phyloP scores from a whole-genome alignment of 2,113 vertebrate species.

The Prionailurus bengalensis region DNA sequence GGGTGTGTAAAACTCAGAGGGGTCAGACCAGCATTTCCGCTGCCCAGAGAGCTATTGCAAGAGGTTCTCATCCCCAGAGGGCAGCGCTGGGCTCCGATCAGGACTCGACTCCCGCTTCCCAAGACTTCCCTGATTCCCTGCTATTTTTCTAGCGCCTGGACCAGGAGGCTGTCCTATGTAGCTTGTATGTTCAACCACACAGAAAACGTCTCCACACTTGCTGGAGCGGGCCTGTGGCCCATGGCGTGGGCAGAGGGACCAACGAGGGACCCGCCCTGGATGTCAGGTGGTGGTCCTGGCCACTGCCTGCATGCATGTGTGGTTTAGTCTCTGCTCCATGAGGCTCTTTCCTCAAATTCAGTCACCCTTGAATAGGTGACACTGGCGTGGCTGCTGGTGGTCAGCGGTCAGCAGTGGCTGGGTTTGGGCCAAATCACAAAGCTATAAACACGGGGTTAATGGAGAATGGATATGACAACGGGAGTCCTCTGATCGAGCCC shows the following conservation, averaged over 20 bases:
- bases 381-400: background rate
- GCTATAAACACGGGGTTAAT: background rate
- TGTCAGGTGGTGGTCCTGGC: background rate
- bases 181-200: background rate
- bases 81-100: background rate
- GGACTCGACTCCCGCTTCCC: background rate
- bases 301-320: background rate
- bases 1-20: background rate
- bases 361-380: background rate
- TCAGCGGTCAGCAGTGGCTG: background rate
- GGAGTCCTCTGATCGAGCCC: background rate
- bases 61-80: background rate
- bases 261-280: rapidly evolving
- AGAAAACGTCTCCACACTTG: background rate
- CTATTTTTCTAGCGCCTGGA: background rate
- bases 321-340: background rate
- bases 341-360: background rate
- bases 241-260: background rate
- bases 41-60: background rate
- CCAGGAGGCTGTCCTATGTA: background rate
- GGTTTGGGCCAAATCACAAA: background rate
- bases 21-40: background rate
- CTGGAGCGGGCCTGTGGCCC: background rate
- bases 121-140: background rate
- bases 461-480: background rate